phyloP scores from a whole-genome alignment of 2,888 invertebrate genomes.

The Biston betularia region DNA sequence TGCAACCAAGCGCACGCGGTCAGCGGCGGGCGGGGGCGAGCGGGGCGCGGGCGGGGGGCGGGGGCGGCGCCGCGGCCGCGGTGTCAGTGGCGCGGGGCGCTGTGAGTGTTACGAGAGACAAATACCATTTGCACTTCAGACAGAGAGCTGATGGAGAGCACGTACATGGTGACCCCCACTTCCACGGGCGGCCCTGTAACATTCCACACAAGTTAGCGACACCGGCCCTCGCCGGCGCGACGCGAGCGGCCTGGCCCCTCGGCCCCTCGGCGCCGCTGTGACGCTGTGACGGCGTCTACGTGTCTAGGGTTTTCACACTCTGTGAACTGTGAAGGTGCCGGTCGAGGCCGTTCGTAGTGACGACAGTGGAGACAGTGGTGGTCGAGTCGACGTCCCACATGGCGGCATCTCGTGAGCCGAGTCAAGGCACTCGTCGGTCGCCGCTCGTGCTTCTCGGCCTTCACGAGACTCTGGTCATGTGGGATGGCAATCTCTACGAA shows the following conservation, averaged over 20 bases:
- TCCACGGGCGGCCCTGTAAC: slow-evolving; percentile 91
- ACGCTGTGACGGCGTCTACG: no score
- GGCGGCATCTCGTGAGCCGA: no score
- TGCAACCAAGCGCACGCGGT: slow-evolving; percentile 88
- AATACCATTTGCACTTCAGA: slow-evolving; percentile 92
- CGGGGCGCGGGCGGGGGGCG: slow-evolving; percentile 36
- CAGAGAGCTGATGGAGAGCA: slow-evolving; percentile 94
- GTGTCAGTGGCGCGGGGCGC: slow-evolving; percentile 34
- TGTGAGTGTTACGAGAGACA: slow-evolving; percentile 32
- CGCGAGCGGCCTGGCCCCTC: no score
- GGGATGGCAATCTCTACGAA: no score
- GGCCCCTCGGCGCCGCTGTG: no score
- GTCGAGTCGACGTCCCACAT: no score
- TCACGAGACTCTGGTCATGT: no score
- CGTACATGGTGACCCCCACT: slow-evolving; percentile 94
- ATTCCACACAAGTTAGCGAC: slow-evolving; percentile 28
- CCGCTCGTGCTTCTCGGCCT: no score
- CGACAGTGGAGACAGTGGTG: background rate
- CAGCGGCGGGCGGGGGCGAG: slow-evolving; percentile 88
- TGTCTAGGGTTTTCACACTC: no score
- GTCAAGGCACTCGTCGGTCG: no score
- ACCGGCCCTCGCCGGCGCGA: background rate
- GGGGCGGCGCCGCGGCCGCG: slow-evolving; percentile 44
- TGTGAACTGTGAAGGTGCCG: no score
- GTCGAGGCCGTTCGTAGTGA: background rate